Evolutionary conservation across 2,113 vertebrate species (phyloP).

Genomic region (Calcarius ornatus): DNA sequence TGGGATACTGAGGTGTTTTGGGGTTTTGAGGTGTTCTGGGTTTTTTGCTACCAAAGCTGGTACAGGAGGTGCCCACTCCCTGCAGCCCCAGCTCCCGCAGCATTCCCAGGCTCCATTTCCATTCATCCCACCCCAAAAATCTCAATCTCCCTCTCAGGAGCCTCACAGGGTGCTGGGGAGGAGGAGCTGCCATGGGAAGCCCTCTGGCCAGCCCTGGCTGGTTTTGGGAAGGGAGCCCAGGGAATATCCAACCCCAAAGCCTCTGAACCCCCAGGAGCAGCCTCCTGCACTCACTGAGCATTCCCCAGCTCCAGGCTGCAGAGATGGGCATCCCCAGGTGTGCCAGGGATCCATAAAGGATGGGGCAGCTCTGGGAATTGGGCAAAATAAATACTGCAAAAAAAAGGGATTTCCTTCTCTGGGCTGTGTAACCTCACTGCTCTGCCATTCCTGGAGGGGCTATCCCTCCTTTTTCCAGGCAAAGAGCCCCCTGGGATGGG

Average conservation of each 20-base stretch:
- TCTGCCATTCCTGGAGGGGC: not conserved
- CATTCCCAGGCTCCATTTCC: not conserved
- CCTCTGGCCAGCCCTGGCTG: rapidly evolving
- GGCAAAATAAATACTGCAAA: not conserved
- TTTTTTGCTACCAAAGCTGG: rapidly evolving
- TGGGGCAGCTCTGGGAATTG: not conserved
- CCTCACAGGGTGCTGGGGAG: not conserved
- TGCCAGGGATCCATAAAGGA: not conserved
- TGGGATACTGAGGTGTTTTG: too few species aligned
- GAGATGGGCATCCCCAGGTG: not conserved
- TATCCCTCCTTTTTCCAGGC: not conserved
- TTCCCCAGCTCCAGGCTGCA: not conserved
- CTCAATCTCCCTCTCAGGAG: not conserved
- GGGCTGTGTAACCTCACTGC: not conserved
- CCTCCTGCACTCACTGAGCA: not conserved
- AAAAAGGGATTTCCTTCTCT: not conserved
- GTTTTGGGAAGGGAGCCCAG: not conserved
- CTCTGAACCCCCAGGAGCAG: not conserved
- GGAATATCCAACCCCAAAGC: not conserved
- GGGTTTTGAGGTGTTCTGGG: rapidly evolving
- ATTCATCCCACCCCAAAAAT: not conserved
- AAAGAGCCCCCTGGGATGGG: not conserved
- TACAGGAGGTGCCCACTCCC: rapidly evolving
- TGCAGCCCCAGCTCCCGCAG: not conserved
- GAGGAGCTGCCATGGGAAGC: not conserved